Evolutionary conservation across 2,888 invertebrate species (phyloP), one percentile per base, ranked within the genome.

Genomic region (Lacanobia oleracea): DNA sequence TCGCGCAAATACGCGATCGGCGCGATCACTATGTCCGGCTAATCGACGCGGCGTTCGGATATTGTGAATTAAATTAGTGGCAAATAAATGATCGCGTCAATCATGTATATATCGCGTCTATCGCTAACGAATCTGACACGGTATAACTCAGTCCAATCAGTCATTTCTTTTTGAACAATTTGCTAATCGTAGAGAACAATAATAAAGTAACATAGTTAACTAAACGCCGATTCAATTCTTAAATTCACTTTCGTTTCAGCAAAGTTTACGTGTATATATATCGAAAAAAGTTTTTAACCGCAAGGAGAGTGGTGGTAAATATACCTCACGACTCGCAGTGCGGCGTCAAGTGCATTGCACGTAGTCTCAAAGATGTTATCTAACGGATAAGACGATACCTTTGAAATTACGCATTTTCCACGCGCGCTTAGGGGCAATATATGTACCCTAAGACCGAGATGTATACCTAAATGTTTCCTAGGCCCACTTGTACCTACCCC

Each of bases 161-260:
- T 70, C 78, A 40, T n/a, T 71, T 62, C n/a, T 56, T 53, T 27
- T 33, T 33, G 0, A 54, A 51, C 21, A 37, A 33, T 37, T 56
- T 37, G 0, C 21, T 37, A 63, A 80, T 56, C 10, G 7, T 45
- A 63, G 27, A 60, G 27, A 68, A 53, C 18, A 43, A 59, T 45
- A 7, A 45, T 51, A 61, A 12, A 60, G 43, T 60, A 48, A 64
- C 9, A n/a, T n/a, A 33, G 40, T 43, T 51, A 67, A 74, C 43
- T 48, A 63, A 66, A 63, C 59, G 75, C 76, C 60, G 10, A 67
- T 66, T 60, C 37, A 63, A 79, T 54, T 66, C 33, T 59, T 37
- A 65, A 65, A 72, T 64, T 53, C 48, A 83, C 54, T 66, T 63
- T 54, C 21, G 48, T 67, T 67, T 66, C 64, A 79, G 40, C 61